Conservation (phyloP, 2,113 vertebrate species). For the Pampusana beccarii region DNA sequence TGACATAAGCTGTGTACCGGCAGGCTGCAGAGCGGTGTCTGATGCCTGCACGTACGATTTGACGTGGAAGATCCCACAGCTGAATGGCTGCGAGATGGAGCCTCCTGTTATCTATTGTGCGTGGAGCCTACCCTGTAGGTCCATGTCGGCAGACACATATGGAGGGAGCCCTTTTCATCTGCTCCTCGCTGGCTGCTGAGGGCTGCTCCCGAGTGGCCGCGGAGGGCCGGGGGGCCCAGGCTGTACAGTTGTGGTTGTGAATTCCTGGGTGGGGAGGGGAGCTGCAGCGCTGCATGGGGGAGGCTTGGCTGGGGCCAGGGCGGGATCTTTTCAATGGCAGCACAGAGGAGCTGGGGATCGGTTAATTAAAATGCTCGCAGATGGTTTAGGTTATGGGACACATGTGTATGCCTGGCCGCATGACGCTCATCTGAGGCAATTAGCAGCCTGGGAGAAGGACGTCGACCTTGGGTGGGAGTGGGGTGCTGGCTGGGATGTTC, state of each 20-base stretch:
- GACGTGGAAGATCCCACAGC: background rate
- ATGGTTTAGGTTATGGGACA: constrained; percentile 61
- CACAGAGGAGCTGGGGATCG: background rate
- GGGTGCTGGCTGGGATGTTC: background rate
- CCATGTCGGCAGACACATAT: background rate
- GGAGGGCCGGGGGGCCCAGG: background rate
- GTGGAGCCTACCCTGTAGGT: constrained; percentile 57
- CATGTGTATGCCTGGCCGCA: constrained; percentile 23
- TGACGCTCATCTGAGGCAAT: constrained; percentile 21
- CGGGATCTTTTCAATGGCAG: constrained; percentile 37
- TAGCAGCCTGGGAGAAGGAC: background rate
- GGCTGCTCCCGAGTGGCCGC: background rate
- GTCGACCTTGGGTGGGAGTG: background rate
- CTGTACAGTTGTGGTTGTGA: constrained; percentile 36
- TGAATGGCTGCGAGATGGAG: background rate
- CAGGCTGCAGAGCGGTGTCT: background rate
- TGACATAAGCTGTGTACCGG: background rate
- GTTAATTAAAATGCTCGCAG: constrained; percentile 23
- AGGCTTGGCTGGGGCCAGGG: constrained; percentile 10
- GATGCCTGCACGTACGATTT: background rate
- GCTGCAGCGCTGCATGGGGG: background rate
- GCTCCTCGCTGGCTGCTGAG: background rate
- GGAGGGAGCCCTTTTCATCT: constrained; percentile 57
- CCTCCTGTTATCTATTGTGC: constrained; percentile 56
- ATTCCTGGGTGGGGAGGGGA: constrained; percentile 55